Evolutionary conservation across 2,113 vertebrate genomes (phyloP).

Genomic region (Recurvirostra avosetta): DNA sequence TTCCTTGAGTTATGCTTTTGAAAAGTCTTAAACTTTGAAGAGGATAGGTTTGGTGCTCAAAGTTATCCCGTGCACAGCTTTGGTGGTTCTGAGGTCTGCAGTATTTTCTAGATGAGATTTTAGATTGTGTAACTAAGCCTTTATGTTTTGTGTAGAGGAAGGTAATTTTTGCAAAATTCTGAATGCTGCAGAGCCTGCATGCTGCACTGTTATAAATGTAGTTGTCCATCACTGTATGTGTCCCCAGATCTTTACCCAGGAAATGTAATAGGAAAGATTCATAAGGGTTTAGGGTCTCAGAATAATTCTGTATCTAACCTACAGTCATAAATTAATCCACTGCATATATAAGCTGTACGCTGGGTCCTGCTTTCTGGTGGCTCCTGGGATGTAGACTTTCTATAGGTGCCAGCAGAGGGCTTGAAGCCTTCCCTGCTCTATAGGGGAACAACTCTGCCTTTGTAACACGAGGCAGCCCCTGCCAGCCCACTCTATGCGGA

Average conservation of each 20-base stretch:
- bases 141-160: background rate
- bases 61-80: background rate
- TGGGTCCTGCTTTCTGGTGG: background rate
- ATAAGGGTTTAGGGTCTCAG: background rate
- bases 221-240: background rate
- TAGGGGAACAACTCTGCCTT: background rate
- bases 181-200: background rate
- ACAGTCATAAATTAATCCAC: background rate
- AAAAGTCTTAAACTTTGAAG: background rate
- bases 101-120: background rate
- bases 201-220: background rate
- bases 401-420: conserved; percentile 4
- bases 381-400: background rate
- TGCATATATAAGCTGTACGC: background rate
- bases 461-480: accelerated
- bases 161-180: background rate
- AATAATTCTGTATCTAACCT: background rate
- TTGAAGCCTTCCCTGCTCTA: background rate
- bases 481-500: accelerated
- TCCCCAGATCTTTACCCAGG: background rate
- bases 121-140: background rate
- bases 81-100: background rate
- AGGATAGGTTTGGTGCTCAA: background rate
- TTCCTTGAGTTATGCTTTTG: background rate
- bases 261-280: background rate